Evolutionary conservation across 1,140 invertebrate species (phyloP).

Genomic region (Trialeurodes vaporariorum): DNA sequence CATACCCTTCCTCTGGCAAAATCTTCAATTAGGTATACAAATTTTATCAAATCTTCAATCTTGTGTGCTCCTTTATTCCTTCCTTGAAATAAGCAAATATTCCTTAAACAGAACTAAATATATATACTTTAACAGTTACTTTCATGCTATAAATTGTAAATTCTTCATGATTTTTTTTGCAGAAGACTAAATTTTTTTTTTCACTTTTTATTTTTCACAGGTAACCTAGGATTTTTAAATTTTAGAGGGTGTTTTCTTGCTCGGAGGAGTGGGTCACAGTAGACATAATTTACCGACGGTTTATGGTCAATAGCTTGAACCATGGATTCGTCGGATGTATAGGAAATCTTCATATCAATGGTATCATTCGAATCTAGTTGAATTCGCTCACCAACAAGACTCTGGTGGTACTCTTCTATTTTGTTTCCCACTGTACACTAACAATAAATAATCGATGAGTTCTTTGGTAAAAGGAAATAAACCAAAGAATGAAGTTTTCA

Average conservation of each 20-base stretch:
- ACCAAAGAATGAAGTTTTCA: too few species aligned
- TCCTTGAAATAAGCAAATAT: too few species aligned
- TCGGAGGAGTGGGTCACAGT: conserved; percentile 66
- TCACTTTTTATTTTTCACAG: conserved; percentile 33
- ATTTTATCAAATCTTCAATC: too few species aligned
- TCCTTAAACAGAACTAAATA: too few species aligned
- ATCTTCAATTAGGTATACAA: too few species aligned
- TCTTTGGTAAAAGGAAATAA: too few species aligned
- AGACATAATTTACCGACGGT: conserved; percentile 61
- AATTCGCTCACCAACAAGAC: conserved; percentile 79
- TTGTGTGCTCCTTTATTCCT: too few species aligned
- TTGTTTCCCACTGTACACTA: too few species aligned
- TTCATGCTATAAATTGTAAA: neutral
- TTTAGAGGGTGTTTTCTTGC: conserved; percentile 80
- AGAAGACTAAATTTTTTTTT: neutral
- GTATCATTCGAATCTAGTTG: conserved; percentile 79
- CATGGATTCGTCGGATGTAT: conserved; percentile 93
- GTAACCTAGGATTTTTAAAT: conserved; percentile 75
- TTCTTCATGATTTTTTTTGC: neutral
- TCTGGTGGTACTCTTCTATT: too few species aligned
- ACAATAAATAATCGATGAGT: too few species aligned
- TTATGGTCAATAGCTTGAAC: conserved; percentile 81
- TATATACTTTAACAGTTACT: too few species aligned
- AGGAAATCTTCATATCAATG: conserved; percentile 83
- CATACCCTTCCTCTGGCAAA: too few species aligned